phyloP scores from a whole-genome alignment of 2,888 invertebrate genomes.

The Nasonia oneida region DNA sequence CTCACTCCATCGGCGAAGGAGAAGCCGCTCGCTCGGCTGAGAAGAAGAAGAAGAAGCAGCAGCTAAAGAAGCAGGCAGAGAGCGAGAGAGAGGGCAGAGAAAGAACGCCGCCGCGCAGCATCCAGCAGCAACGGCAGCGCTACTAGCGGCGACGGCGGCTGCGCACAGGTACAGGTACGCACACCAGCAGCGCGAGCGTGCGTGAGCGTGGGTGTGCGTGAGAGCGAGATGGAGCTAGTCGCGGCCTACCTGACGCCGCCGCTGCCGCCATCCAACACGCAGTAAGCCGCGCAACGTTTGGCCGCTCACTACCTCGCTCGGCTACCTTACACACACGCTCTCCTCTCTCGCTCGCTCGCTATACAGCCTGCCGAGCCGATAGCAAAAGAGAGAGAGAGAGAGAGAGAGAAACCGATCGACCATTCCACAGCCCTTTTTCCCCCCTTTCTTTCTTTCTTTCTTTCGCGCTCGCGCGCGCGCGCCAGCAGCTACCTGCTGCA shows the following conservation, averaged over 20 bases:
- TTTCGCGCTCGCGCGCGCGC: not conserved
- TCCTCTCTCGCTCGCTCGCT: not conserved
- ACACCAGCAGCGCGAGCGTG: slow-evolving; percentile 60
- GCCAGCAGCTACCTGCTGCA: slow-evolving; percentile 26
- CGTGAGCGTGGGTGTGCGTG: slow-evolving; percentile 69
- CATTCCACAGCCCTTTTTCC: slow-evolving; percentile 6
- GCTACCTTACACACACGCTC: slow-evolving; percentile 1
- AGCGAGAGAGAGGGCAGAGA: slow-evolving; percentile 62
- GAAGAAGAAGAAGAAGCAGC: slow-evolving; percentile 65
- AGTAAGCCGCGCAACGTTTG: slow-evolving; percentile 75
- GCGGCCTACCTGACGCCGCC: slow-evolving; percentile 79
- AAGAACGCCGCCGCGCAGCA: slow-evolving; percentile 72
- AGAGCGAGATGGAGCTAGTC: slow-evolving; percentile 71
- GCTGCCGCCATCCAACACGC: slow-evolving; percentile 71
- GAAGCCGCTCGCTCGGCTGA: not conserved
- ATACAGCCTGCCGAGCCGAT: not conserved
- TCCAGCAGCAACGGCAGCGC: slow-evolving; percentile 79
- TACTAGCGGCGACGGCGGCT: slow-evolving; percentile 78
- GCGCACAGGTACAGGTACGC: slow-evolving; percentile 62
- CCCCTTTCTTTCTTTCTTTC: slow-evolving; percentile 5
- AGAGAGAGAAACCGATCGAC: not conserved
- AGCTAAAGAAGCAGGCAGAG: slow-evolving; percentile 47
- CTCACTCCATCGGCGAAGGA: not conserved
- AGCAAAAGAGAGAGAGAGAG: not conserved
- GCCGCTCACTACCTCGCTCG: slow-evolving; percentile 25